Base-by-base conservation (phyloP, 2,113 vertebrate species). In the Alexandromys fortis region DNA sequence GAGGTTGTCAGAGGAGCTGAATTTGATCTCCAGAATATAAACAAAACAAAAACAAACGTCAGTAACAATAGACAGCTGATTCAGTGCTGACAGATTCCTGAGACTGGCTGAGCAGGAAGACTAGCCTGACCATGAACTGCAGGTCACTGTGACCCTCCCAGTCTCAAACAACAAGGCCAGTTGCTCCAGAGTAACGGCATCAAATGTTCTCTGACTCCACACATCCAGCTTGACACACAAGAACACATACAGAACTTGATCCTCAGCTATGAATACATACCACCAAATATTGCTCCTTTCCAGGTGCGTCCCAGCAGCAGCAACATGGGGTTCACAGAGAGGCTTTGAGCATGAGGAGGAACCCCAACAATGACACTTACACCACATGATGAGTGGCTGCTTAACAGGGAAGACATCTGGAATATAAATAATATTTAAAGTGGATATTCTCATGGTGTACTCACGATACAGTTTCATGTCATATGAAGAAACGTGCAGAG, bases 281-380 rank as follows among this genome's bases (percentile, higher is more conserved):
- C 42, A 42, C 42, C 42, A 42, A 42, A 42, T 42, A 42, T 42
- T 42, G 42, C 42, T 42, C 42, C 42, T 42, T 42, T 42, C 42
- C 42, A 42, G 42, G 42, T 42, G 3, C 42, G 42, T 42, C 42
- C 42, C 42, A 42, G 42, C 42, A 42, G 42, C 42, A 42, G 42
- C 42, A 42, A 42, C 42, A 42, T 42, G 42, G 42, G 42, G 42
- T 42, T 42, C 42, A 42, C 42, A 42, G 42, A 42, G 42, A 42
- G 42, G 42, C 42, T 42, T 42, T 42, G 42, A 42, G 42, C 42
- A 42, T 42, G 42, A 42, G 42, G 42, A 42, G 42, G 70, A 4
- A 95, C 55, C 0, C 99, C 99, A 42, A 98, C 98, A 5, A 99
- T 96, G 58, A 99, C 98, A 9, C 98, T 99, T 30, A 97, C 81